Percentiles rank a stretch among this genome's conserved stretches.
phyloP scores from a whole-genome alignment of 2,888 invertebrate species.

The Steromphala cineraria region DNA sequence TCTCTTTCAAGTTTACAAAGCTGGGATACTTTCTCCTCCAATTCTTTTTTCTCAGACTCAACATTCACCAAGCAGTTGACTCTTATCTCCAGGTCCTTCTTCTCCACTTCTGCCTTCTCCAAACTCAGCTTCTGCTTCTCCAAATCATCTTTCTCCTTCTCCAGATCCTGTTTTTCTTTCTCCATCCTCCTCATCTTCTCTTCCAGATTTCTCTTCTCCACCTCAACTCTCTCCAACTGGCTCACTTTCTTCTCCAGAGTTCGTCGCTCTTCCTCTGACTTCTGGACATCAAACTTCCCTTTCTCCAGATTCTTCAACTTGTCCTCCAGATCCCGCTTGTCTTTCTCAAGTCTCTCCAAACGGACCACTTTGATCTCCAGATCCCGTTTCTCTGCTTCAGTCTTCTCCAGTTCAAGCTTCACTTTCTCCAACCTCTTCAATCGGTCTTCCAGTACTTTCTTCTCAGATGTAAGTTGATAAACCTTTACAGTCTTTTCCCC shows the following conservation, averaged over 20 bases:
- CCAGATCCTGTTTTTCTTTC: slow-evolving; percentile 30
- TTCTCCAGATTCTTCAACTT: slow-evolving; percentile 17
- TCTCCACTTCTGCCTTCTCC: slow-evolving; percentile 47
- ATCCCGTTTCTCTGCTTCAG: slow-evolving; percentile 8
- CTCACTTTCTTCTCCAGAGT: slow-evolving; percentile 72
- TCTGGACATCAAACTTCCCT: slow-evolving; percentile 13
- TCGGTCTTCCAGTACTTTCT: background rate
- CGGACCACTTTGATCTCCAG: background rate
- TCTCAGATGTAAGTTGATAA: background rate
- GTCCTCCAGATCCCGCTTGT: slow-evolving; percentile 29
- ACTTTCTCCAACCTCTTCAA: background rate
- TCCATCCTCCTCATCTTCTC: slow-evolving; percentile 23
- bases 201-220: slow-evolving; percentile 72
- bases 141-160: slow-evolving; percentile 30
- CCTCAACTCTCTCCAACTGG: slow-evolving; percentile 75
- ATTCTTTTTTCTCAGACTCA: slow-evolving; percentile 23
- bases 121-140: slow-evolving; percentile 33
- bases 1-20: slow-evolving; percentile 25
- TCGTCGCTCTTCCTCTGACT: slow-evolving; percentile 28
- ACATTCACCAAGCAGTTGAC: slow-evolving; percentile 18
- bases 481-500: background rate
- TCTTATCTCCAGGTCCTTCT: slow-evolving; percentile 39
- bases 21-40: background rate
- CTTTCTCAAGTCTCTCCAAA: slow-evolving; percentile 33
- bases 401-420: background rate